Evolutionary conservation across 1,140 invertebrate genomes (phyloP).

Genomic region (Ladona fulva): DNA sequence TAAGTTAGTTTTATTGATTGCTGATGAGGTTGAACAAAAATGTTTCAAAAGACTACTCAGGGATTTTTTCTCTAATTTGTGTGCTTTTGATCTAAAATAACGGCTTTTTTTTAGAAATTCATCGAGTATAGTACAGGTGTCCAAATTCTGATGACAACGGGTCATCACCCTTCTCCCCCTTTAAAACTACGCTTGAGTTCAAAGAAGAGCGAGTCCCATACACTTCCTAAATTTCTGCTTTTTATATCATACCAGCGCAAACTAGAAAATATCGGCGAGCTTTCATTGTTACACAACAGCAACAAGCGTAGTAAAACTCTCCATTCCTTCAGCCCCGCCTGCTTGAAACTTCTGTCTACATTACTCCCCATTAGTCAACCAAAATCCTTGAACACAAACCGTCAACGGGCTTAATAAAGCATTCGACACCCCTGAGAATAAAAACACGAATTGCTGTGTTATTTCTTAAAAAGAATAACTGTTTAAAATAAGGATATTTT

Average conservation of each 20-base stretch:
- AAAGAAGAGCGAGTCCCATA: no score
- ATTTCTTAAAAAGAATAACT: no score
- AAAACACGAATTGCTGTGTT: no score
- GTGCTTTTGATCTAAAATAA: neutral
- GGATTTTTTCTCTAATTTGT: neutral
- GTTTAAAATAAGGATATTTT: no score
- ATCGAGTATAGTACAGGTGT: neutral
- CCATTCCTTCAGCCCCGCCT: neutral
- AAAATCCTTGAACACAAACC: neutral
- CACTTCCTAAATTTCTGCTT: no score
- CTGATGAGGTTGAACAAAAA: neutral
- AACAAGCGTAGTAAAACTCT: no score
- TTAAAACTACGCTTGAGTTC: neutral
- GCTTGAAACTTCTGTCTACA: neutral
- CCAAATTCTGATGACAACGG: neutral
- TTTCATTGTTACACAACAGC: no score
- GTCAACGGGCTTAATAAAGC: neutral
- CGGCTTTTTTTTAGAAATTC: neutral
- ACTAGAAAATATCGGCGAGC: no score
- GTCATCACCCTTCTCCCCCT: neutral
- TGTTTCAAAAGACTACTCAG: neutral
- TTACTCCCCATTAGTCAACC: neutral
- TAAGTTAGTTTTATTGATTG: neutral
- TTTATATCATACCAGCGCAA: no score
- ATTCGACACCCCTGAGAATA: no score